phyloP scores from a whole-genome alignment of 1,140 invertebrate species.

The Maconellicoccus hirsutus region DNA sequence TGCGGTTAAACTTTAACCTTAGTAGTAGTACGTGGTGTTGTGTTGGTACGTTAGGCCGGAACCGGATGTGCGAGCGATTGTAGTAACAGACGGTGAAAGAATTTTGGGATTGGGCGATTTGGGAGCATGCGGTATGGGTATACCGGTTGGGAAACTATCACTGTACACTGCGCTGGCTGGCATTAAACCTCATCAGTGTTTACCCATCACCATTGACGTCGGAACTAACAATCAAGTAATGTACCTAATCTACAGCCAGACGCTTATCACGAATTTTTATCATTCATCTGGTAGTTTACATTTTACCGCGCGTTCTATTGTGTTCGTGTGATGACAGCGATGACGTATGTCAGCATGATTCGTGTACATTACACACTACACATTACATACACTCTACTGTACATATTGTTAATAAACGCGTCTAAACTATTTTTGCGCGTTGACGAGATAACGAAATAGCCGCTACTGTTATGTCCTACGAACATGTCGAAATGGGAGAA shows the following conservation, averaged over 20 bases:
- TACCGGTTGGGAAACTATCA: conserved; percentile 86
- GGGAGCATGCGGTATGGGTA: conserved; percentile 91
- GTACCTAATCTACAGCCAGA: background rate
- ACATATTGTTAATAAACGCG: no score
- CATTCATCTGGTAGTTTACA: no score
- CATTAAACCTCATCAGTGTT: conserved; percentile 82
- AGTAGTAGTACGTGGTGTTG: background rate
- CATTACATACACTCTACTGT: no score
- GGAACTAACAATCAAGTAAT: conserved; percentile 75
- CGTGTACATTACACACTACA: no score
- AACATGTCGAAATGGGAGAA: no score
- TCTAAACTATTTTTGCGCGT: no score
- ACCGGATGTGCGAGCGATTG: conserved; percentile 80
- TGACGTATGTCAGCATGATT: no score
- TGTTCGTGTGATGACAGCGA: no score
- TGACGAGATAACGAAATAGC: no score
- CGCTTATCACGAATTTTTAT: no score
- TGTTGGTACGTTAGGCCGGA: conserved; percentile 63
- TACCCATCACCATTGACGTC: conserved; percentile 85
- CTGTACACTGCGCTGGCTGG: conserved; percentile 87
- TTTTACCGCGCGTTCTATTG: no score
- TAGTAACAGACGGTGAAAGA: conserved; percentile 89
- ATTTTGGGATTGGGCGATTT: conserved; percentile 89
- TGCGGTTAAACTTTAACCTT: background rate
- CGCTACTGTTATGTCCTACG: no score